phyloP scores from a whole-genome alignment of 2,113 vertebrate species.

The Thinocorus orbignyianus region DNA sequence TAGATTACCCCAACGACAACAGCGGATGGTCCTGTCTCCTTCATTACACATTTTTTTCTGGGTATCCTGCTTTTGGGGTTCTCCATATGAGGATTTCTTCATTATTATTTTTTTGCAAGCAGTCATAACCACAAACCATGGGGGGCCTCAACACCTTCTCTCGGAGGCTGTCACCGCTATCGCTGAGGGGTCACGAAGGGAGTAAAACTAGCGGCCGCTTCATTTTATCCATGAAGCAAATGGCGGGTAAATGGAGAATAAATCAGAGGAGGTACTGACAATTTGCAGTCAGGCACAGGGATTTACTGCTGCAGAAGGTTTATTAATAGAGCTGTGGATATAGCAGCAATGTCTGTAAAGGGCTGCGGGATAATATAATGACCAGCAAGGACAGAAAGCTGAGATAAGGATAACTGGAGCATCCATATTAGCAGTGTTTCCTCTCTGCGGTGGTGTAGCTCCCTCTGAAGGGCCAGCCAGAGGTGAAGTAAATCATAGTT shows the following conservation, averaged over 20 bases:
- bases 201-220: background rate
- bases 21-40: fast-evolving
- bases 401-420: slow-evolving; percentile 15
- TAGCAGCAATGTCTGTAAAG: background rate
- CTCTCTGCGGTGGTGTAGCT: background rate
- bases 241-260: slow-evolving; percentile 27
- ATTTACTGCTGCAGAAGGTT: slow-evolving; percentile 55
- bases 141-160: background rate
- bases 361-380: slow-evolving; percentile 55
- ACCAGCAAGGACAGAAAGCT: slow-evolving; percentile 36
- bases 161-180: background rate
- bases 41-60: background rate
- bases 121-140: background rate
- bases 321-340: slow-evolving; percentile 44
- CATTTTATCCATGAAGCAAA: slow-evolving; percentile 9
- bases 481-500: background rate
- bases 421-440: background rate
- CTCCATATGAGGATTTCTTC: background rate
- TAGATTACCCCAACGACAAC: background rate
- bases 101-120: background rate
- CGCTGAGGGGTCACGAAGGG: background rate
- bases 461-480: background rate
- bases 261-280: slow-evolving; percentile 54
- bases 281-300: background rate
- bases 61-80: background rate